Conservation (phyloP, 2,797 vertebrate species). For the Oreonectes daqikongensis region DNA sequence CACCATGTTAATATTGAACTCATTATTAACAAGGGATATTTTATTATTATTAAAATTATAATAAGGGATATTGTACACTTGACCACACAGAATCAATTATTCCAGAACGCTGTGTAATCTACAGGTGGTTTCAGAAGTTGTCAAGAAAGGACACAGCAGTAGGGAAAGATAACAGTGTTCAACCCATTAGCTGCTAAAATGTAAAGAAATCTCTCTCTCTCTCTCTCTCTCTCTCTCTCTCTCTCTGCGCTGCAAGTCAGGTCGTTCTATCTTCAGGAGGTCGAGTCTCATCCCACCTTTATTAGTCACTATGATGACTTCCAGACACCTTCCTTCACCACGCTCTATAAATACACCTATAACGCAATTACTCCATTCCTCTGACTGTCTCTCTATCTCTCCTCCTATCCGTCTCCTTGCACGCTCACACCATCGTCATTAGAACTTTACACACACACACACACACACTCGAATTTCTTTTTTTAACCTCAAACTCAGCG, state of each 20-base stretch:
- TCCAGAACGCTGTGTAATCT: not conserved
- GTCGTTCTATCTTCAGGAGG: conserved; percentile 42
- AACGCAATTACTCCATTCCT: conserved; percentile 51
- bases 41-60: too few relatives aligned
- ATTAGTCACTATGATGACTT: conserved; percentile 58
- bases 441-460: conserved; percentile 61
- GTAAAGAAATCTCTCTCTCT: conserved; percentile 17
- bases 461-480: conserved; percentile 29
- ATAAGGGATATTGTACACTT: not conserved
- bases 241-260: not conserved
- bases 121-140: not conserved
- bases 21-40: too few relatives aligned
- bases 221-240: not conserved
- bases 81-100: conserved; percentile 16
- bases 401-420: conserved; percentile 33
- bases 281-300: conserved; percentile 45
- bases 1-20: too few relatives aligned
- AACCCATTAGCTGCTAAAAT: conserved; percentile 20
- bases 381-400: conserved; percentile 20
- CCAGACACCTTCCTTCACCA: conserved; percentile 56
- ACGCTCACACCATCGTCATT: conserved; percentile 64
- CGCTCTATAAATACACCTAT: conserved; percentile 51
- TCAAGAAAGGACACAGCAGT: not conserved
- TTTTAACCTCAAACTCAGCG: conserved; percentile 30
- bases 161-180: not conserved